phyloP scores from a whole-genome alignment of 1,140 invertebrate genomes.

The Maniola jurtina region DNA sequence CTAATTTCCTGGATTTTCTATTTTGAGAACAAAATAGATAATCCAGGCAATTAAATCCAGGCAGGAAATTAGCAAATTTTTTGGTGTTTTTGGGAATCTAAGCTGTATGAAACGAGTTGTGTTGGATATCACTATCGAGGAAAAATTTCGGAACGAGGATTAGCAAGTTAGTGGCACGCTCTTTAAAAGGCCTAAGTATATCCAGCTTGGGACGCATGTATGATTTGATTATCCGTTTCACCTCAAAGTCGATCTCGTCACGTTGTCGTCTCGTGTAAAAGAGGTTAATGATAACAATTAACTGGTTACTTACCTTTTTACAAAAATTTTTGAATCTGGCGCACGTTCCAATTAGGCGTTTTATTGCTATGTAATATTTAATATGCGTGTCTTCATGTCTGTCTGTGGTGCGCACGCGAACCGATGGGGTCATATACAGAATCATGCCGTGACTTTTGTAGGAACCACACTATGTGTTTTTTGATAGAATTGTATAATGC shows the following conservation, averaged over 20 bases:
- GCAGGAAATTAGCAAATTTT: no score
- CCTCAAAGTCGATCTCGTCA: background rate
- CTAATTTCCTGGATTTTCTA: no score
- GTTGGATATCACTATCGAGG: no score
- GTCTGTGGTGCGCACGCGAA: constrained; percentile 63
- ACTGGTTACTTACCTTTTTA: constrained; percentile 45
- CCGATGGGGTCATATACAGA: constrained; percentile 47
- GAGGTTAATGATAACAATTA: constrained; percentile 30
- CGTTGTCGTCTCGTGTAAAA: background rate
- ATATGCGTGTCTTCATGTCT: constrained; percentile 64
- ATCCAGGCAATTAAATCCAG: no score
- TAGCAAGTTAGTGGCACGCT: no score
- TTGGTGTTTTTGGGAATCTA: no score
- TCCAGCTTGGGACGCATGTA: no score
- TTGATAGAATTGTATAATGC: background rate
- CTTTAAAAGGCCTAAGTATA: no score
- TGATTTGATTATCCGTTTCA: no score
- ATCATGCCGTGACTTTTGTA: constrained; percentile 55
- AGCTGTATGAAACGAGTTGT: no score
- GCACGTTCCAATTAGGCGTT: constrained; percentile 65
- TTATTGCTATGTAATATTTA: constrained; percentile 69
- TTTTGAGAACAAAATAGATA: no score
- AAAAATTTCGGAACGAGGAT: no score
- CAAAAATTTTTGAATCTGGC: constrained; percentile 41
- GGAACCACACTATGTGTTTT: constrained; percentile 38